Base-by-base conservation (phyloP, 2,888 invertebrate genomes). In the Cephus nigrinus region DNA sequence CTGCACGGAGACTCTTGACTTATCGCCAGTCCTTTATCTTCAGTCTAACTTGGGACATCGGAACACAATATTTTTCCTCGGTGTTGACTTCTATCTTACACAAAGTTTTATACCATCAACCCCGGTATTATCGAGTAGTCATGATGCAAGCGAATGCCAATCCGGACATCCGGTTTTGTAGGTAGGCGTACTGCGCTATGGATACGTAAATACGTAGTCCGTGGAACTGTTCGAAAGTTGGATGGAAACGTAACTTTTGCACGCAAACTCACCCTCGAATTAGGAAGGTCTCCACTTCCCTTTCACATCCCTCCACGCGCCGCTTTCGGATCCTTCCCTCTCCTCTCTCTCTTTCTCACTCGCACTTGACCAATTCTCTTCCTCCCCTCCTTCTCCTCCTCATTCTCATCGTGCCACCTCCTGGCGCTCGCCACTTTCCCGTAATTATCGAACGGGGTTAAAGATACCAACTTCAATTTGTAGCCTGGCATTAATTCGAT, bases 401-500 rank as follows among this genome's bases (percentile, higher is more conserved):
- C 74, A 35, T 68, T 76, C 77, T 68, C 79, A 33, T 71, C 76
- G 74, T 76, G 73, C 74, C 79, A 69, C 74, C 78, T 75, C 75
- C 76, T 78, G 79, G 80, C 77, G 83, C 85, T 86, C 84, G 85
- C 87, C 84, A 87, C 87, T 88, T 87, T 88, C 87, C 86, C 86
- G 85, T 86, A 88, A 88, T 88, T 88, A 88, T 88, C 87, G 88
- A 86, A 84, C 82, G 83, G 84, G 80, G 81, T 75, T 78, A 76
- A 80, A 84, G 86, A 86, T 85, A 85, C 84, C 85, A 85, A 86
- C 88, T 88, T 88, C 88, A 88, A 88, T 88, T 88, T 88, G 88
- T 88, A 88, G 88, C 85, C 86, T 88, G 88, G 88, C 88, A 88
- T 88, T 88, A 88, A 88, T 88, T 88, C 88, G 87, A 88, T 88